Percentiles rank a stretch among this genome's conserved stretches.
Evolutionary conservation across 2,113 vertebrate species (phyloP).

Genomic region (Casuarius casuarius): DNA sequence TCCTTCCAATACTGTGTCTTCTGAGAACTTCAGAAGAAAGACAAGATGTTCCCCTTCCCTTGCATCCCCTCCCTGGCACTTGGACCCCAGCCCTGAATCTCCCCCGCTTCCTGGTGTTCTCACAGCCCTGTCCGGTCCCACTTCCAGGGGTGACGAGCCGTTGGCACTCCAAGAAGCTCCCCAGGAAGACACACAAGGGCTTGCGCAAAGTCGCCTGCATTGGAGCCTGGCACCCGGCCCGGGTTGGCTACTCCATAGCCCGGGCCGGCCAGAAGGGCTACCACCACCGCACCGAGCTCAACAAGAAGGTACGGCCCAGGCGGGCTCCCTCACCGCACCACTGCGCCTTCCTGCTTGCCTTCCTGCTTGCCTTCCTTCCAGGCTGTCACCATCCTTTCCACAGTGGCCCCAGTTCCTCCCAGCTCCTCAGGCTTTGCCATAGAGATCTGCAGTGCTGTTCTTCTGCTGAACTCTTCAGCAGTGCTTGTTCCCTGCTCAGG

Average conservation of each 20-base stretch:
- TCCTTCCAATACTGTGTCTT: fast-evolving
- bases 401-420: fast-evolving
- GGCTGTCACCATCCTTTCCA: neutral
- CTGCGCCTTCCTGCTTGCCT: neutral
- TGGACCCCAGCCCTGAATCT: neutral
- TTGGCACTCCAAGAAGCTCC: conserved; percentile 85
- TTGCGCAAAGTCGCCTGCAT: conserved; percentile 85
- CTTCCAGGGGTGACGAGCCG: conserved; percentile 82
- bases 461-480: neutral
- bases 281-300: conserved; percentile 84
- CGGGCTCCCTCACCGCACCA: neutral
- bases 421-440: neutral
- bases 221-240: conserved; percentile 84
- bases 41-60: neutral
- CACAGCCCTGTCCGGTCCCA: fast-evolving
- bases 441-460: neutral
- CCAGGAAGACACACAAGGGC: conserved; percentile 85
- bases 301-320: conserved; percentile 77
- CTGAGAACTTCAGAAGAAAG: neutral
- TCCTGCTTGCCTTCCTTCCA: neutral
- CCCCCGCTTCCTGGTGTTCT: neutral
- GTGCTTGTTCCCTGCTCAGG: neutral
- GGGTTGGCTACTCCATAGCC: conserved; percentile 83
- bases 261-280: conserved; percentile 86
- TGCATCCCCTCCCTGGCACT: neutral